These are phyloP conservation scores for Planococcus citri DNA, from an alignment of 1,140 invertebrate genomes.

Conservation along the genomic window DNA sequence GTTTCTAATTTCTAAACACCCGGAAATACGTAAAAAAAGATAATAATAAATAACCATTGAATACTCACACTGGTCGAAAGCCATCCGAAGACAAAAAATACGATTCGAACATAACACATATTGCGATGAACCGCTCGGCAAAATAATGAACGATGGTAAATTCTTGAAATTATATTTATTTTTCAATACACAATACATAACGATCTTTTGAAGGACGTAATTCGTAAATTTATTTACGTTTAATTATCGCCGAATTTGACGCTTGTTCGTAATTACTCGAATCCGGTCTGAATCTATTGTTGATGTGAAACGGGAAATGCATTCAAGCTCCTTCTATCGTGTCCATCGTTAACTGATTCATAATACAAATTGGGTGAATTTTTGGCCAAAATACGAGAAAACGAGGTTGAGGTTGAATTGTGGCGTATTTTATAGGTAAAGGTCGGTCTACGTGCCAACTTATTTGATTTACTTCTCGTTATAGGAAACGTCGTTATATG, in stretches of 20 bases:
- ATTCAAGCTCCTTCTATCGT: neutral
- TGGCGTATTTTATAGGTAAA: neutral
- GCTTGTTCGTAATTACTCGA: neutral
- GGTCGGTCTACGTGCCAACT: too few species aligned
- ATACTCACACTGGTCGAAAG: neutral
- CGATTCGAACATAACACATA: neutral
- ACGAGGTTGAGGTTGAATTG: neutral
- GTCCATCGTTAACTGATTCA: neutral
- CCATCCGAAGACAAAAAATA: constrained; percentile 9
- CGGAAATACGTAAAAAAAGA: too few species aligned
- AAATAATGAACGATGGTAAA: neutral
- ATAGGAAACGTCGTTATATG: too few species aligned
- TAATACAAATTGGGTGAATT: neutral
- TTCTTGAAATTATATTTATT: constrained; percentile 9
- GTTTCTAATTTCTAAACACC: too few species aligned
- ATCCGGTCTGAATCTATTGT: neutral
- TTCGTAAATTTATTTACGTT: neutral
- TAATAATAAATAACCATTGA: too few species aligned
- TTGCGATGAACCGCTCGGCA: neutral
- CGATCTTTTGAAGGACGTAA: neutral
- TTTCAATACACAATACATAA: neutral
- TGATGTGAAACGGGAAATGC: neutral
- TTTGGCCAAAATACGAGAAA: neutral
- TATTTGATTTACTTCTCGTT: too few species aligned
- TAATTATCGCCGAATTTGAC: neutral